These are phyloP conservation scores for Bombyx mori DNA, from an alignment of 1,140 invertebrate species.

Conservation along the genomic window DNA sequence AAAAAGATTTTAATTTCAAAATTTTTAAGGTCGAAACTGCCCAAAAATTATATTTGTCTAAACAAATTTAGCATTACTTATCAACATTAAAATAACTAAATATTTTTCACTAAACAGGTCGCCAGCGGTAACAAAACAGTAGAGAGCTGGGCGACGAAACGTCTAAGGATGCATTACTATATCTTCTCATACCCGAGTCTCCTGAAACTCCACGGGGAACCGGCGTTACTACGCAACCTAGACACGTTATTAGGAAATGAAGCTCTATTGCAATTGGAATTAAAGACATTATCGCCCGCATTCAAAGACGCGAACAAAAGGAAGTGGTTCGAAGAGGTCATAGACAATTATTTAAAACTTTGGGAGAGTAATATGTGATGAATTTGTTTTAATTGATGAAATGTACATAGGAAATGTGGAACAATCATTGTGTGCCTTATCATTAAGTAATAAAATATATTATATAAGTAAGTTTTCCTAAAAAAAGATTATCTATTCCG, in stretches of 20 bases:
- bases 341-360: constrained; percentile 89
- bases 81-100: no score
- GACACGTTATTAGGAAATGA: constrained; percentile 85
- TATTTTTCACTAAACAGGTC: constrained; percentile 42
- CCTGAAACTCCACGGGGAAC: constrained; percentile 84
- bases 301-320: constrained; percentile 81
- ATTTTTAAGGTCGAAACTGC: no score
- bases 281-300: constrained; percentile 81
- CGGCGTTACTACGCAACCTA: constrained; percentile 77
- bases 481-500: no score
- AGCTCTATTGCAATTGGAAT: constrained; percentile 83
- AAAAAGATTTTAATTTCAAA: no score
- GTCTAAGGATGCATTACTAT: constrained; percentile 83
- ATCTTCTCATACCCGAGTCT: constrained; percentile 85
- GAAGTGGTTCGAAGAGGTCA: constrained; percentile 87
- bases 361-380: constrained; percentile 89
- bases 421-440: no score
- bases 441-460: no score
- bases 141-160: constrained; percentile 80
- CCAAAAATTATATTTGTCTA: no score
- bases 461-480: no score
- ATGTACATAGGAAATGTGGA: constrained; percentile 8
- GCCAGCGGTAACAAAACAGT: constrained; percentile 87
- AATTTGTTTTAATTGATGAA: constrained; percentile 5
- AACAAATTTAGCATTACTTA: no score